A percentile compares a stretch with the other conserved stretches of the same genome.
phyloP scores from a whole-genome alignment of 1,140 invertebrate species.

The Phymorhynchus buccinoides region DNA sequence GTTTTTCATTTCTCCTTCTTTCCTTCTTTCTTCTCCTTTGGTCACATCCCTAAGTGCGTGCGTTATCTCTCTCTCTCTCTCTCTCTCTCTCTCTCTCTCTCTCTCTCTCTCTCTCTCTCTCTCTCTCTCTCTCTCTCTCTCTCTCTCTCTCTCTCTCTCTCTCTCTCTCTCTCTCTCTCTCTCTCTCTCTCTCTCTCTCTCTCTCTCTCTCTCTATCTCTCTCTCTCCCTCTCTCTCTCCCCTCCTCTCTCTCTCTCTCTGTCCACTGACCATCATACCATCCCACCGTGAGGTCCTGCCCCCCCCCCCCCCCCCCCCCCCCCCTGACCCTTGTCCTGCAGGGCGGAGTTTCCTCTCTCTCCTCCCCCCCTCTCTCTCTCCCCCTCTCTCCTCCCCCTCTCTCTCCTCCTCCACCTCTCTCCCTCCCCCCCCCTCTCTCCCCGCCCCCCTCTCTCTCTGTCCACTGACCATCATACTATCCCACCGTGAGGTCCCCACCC shows the following conservation, averaged over 20 bases:
- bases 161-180: too few relatives aligned
- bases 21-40: too few relatives aligned
- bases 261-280: constrained; percentile 70
- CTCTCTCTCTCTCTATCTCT: too few relatives aligned
- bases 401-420: constrained; percentile 68
- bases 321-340: constrained; percentile 65
- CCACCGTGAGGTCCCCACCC: constrained; percentile 8
- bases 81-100: too few relatives aligned
- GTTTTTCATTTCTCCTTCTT: too few relatives aligned
- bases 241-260: not conserved
- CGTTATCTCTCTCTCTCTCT: too few relatives aligned
- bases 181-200: too few relatives aligned
- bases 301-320: constrained; percentile 66
- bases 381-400: not conserved
- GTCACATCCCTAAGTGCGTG: too few relatives aligned
- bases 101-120: too few relatives aligned
- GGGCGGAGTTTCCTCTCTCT: constrained; percentile 72
- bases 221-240: too few relatives aligned
- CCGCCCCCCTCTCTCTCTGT: not conserved
- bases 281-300: constrained; percentile 71
- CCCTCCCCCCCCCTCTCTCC: constrained; percentile 57
- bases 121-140: too few relatives aligned
- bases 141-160: too few relatives aligned
- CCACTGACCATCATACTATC: not conserved
- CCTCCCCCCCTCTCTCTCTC: not conserved